These are phyloP conservation scores for Ametastegia equiseti DNA, from an alignment of 2,888 invertebrate genomes.

Conservation along the genomic window DNA sequence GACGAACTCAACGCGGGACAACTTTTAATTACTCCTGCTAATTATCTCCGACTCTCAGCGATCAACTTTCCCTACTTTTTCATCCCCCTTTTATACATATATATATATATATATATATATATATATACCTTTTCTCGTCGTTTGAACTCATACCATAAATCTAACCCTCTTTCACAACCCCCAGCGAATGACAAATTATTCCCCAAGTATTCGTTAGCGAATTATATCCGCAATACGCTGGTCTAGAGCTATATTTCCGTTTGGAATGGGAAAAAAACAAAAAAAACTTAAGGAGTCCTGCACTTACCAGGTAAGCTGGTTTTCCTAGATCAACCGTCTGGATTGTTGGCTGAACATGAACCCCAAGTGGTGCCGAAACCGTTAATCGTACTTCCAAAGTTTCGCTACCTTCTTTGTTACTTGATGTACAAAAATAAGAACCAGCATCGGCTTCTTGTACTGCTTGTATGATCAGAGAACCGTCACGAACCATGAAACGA, in stretches of 20 bases:
- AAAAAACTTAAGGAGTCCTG: too few relatives aligned
- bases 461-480: constrained; percentile 77
- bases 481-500: constrained; percentile 77
- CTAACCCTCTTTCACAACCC: neutral
- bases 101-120: too few relatives aligned
- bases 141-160: neutral
- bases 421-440: constrained; percentile 78
- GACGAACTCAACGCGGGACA: constrained; percentile 29
- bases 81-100: neutral
- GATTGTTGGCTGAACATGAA: constrained; percentile 74
- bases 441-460: constrained; percentile 77
- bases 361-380: constrained; percentile 73
- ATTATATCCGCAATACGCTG: too few relatives aligned
- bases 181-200: neutral
- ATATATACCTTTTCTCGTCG: neutral
- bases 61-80: constrained; percentile 31
- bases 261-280: too few relatives aligned
- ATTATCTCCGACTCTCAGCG: constrained; percentile 36
- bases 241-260: too few relatives aligned
- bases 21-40: constrained; percentile 44
- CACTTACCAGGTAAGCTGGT: constrained; percentile 76
- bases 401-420: constrained; percentile 78
- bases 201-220: neutral
- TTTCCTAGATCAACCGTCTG: constrained; percentile 77
- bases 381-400: constrained; percentile 78